These are phyloP conservation scores for Hemibagrus guttatus DNA, from an alignment of 2,797 vertebrate genomes.

Conservation along the genomic window DNA sequence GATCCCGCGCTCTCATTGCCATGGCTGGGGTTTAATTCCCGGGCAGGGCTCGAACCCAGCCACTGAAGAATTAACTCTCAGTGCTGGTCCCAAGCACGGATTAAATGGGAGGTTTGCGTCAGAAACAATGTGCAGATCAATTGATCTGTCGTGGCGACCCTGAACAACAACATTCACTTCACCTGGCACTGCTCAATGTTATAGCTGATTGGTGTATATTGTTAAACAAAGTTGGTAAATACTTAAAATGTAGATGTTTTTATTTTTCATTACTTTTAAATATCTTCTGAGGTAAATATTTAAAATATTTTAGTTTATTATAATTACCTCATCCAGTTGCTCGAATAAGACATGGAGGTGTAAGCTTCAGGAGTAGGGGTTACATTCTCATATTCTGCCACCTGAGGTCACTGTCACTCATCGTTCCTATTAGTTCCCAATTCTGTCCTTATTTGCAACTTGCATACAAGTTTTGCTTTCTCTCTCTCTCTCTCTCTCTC, in stretches of 20 bases:
- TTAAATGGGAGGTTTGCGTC: too few relatives aligned
- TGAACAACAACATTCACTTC: too few relatives aligned
- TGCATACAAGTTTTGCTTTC: conserved; percentile 3
- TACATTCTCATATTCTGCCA: neutral
- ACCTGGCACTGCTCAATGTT: too few relatives aligned
- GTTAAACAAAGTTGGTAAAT: neutral
- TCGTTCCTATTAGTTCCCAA: neutral
- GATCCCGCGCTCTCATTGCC: too few relatives aligned
- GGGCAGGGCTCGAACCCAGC: too few relatives aligned
- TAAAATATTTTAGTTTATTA: neutral
- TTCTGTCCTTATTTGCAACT: neutral
- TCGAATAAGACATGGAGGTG: neutral
- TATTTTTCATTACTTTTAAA: too few relatives aligned
- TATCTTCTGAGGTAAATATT: neutral
- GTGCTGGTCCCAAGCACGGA: too few relatives aligned
- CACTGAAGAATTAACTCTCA: too few relatives aligned
- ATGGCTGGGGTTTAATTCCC: too few relatives aligned
- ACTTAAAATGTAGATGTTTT: neutral
- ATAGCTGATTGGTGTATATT: too few relatives aligned
- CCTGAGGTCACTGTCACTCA: conserved; percentile 16
- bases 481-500: neutral
- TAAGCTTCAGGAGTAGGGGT: neutral
- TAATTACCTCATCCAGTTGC: neutral
- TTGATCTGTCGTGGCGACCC: too few relatives aligned
- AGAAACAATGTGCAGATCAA: too few relatives aligned